phyloP scores from a whole-genome alignment of 1,140 invertebrate genomes.

The Bicyclus anynana region DNA sequence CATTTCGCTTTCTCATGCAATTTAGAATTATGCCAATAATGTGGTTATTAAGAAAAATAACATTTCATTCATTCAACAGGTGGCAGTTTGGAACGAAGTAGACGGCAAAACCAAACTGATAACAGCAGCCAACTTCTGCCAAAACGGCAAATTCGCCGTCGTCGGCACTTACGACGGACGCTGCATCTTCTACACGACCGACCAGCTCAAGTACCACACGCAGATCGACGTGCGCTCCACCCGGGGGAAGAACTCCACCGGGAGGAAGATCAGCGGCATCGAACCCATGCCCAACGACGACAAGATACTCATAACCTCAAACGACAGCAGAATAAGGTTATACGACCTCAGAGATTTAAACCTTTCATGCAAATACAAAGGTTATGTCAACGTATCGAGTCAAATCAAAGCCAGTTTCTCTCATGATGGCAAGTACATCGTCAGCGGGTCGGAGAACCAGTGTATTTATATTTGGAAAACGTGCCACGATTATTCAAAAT shows the following conservation, averaged over 20 bases:
- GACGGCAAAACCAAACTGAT: constrained; percentile 96
- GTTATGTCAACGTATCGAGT: constrained; percentile 96
- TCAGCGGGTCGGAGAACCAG: constrained; percentile 98
- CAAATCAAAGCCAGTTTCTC: constrained; percentile 98
- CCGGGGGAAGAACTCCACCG: constrained; percentile 94
- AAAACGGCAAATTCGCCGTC: constrained; percentile 98
- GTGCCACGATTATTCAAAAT: constrained; percentile 96
- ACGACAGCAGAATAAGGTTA: constrained; percentile 97
- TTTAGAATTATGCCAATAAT: no score
- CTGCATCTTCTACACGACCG: constrained; percentile 98
- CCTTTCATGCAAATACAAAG: constrained; percentile 97
- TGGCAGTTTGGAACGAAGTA: constrained; percentile 98
- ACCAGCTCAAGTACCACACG: constrained; percentile 98
- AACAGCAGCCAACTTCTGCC: constrained; percentile 98
- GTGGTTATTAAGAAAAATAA: no score
- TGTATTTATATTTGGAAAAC: constrained; percentile 99
- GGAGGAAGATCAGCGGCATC: constrained; percentile 97
- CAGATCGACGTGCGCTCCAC: constrained; percentile 97
- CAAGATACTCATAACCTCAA: constrained; percentile 98
- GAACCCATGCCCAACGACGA: constrained; percentile 98
- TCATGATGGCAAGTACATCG: constrained; percentile 97
- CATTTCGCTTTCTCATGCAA: no score
- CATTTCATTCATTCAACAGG: constrained; percentile 47
- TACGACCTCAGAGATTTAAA: constrained; percentile 98
- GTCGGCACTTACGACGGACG: constrained; percentile 99